Percentiles rank a stretch among this genome's conserved stretches.
Evolutionary conservation across 2,888 invertebrate species (phyloP).

Genomic region (Pyrrhia umbra): DNA sequence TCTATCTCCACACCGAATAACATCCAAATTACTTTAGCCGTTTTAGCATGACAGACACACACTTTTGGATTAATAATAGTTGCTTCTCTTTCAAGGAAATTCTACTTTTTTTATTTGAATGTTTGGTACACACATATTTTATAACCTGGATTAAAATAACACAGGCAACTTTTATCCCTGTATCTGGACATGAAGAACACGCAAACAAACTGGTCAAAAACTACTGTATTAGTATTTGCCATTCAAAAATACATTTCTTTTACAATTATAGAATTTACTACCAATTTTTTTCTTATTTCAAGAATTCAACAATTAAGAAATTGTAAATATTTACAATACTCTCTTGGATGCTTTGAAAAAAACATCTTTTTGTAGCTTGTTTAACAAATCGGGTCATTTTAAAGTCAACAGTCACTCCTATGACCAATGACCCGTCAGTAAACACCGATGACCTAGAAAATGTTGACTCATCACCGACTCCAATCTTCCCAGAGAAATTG

Average conservation of each 20-base stretch:
- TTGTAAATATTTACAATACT: constrained; percentile 21
- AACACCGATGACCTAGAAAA: constrained; percentile 42
- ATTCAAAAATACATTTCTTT: not conserved
- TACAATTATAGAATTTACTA: not conserved
- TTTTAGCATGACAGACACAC: too few relatives aligned
- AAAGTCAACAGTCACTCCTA: constrained; percentile 14
- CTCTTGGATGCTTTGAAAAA: not conserved
- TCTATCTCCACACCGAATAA: too few relatives aligned
- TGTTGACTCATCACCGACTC: constrained; percentile 31
- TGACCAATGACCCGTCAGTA: constrained; percentile 31
- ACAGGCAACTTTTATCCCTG: too few relatives aligned
- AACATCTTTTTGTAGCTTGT: not conserved
- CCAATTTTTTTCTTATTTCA: not conserved
- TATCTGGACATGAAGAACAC: too few relatives aligned
- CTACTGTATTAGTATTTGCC: not conserved
- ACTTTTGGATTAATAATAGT: too few relatives aligned
- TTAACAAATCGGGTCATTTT: constrained; percentile 16
- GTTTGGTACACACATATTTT: too few relatives aligned
- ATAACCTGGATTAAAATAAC: too few relatives aligned
- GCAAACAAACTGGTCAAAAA: not conserved
- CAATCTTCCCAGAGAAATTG: constrained; percentile 13
- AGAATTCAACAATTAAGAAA: constrained; percentile 3
- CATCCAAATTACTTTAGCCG: too few relatives aligned
- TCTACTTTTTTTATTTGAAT: too few relatives aligned
- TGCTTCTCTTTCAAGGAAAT: too few relatives aligned